Conservation (phyloP, 1,140 invertebrate species). For the Dicyema japonicum region DNA sequence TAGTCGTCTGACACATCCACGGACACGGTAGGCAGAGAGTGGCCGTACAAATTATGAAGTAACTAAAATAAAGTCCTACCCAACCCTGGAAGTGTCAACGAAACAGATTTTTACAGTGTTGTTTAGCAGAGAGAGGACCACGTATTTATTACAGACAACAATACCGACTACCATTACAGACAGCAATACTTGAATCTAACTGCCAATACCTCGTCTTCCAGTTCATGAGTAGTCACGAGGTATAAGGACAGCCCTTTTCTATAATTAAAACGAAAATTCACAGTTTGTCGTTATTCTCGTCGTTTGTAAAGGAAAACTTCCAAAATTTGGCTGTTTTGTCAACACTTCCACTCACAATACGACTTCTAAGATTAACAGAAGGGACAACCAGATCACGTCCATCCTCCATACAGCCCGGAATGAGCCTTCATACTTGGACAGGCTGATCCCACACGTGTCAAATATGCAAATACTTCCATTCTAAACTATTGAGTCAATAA, state of each 20-base stretch:
- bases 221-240: constrained; percentile 40
- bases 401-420: too few relatives aligned
- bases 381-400: too few relatives aligned
- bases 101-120: constrained; percentile 80
- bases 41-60: constrained; percentile 69
- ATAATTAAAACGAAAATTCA: constrained; percentile 5
- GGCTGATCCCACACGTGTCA: too few relatives aligned
- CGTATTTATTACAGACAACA: constrained; percentile 40
- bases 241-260: constrained; percentile 39
- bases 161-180: constrained; percentile 30
- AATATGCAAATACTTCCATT: too few relatives aligned
- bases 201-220: constrained; percentile 50
- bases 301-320: constrained; percentile 42
- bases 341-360: constrained; percentile 42
- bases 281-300: constrained; percentile 6
- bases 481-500: too few relatives aligned
- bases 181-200: constrained; percentile 25
- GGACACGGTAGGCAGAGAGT: constrained; percentile 61
- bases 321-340: constrained; percentile 71
- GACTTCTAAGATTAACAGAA: constrained; percentile 24
- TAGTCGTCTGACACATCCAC: constrained; percentile 75
- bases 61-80: constrained; percentile 30
- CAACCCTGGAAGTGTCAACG: constrained; percentile 57
- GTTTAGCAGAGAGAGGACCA: constrained; percentile 59
- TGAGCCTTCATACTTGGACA: too few relatives aligned